phyloP scores from a whole-genome alignment of 37 sponge, comb jelly and placozoan genomes.

The Cliona cf. orientalis region DNA sequence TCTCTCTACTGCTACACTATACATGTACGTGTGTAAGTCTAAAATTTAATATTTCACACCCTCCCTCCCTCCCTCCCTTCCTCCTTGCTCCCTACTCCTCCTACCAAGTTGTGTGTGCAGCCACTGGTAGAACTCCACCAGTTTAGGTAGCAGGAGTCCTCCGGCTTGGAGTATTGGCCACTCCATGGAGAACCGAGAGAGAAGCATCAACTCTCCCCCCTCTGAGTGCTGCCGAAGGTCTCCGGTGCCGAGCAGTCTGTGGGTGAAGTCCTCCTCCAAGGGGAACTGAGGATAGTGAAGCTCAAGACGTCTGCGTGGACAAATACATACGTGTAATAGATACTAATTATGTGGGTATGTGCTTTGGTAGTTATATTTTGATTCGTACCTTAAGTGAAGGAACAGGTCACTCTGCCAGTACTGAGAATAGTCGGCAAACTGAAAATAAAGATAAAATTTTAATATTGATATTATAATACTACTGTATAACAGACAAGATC shows the following conservation, averaged over 20 bases:
- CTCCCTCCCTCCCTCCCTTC: too few relatives aligned
- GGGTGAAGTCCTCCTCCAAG: conserved; percentile 64
- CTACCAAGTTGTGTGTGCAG: conserved; percentile 58
- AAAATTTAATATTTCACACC: too few relatives aligned
- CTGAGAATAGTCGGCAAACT: conserved; percentile 46
- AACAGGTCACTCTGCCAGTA: conserved; percentile 49
- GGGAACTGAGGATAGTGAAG: conserved; percentile 65
- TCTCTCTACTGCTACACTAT: too few relatives aligned
- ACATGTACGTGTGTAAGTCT: too few relatives aligned
- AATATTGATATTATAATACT: too few relatives aligned
- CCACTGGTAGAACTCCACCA: conserved; percentile 90
- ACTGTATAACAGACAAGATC: too few relatives aligned
- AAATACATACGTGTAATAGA: too few relatives aligned
- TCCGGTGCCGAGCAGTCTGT: conserved; percentile 53
- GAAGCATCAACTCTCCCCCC: conserved; percentile 29
- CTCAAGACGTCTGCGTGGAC: conserved; percentile 51
- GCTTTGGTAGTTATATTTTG: not conserved
- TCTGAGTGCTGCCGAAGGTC: conserved; percentile 38
- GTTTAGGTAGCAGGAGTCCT: conserved; percentile 72
- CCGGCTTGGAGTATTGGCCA: conserved; percentile 54
- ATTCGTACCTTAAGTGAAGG: conserved; percentile 46
- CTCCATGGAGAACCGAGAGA: conserved; percentile 53
- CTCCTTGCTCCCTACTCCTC: too few relatives aligned
- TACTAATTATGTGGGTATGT: too few relatives aligned
- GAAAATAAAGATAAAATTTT: too few relatives aligned